Base-by-base conservation (phyloP, 2,113 vertebrate genomes). In the Corythoichthys haematopterus region DNA sequence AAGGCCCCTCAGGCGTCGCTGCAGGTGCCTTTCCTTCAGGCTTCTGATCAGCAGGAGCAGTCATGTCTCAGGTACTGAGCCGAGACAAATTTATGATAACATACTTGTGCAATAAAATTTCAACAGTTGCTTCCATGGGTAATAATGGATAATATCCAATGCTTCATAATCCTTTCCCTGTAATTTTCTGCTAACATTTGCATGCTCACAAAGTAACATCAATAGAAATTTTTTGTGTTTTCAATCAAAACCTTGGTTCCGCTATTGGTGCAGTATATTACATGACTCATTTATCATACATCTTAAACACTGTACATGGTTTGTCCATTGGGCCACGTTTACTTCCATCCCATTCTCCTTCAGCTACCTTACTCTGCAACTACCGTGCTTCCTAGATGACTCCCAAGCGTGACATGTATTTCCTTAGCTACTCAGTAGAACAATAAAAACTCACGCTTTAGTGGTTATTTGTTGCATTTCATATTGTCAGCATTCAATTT, bases 11-110 rank as follows among this genome's bases (percentile, higher is more conserved):
- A 87, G 75, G 75, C 48, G 13, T 76, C 70, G 8, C 86, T 73
- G 33, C 91, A 90, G 3, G 71, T 88, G 0, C 46, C 85, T 43
- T 94, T 91, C 80, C 79, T 90, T 65, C 94, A 94, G 50, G 66
- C 86, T 14, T 82, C 92, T 1, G 90, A 91, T 67, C 92, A 91
- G 0, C 83, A 88, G 1, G 94, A 94, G 53, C 92, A 89, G 75
- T 90, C 94, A 0, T 92, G 91, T 76, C 95, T 95, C 93, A 96
- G 96, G 96, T 98, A 94, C 20, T 40, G 28, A 11, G 53, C 20
- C 28, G 3, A 55, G 28, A 55, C 9, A 52, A 46, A 15, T 48
- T 65, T 4, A 38, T 40, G 56, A 40, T 68, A 37, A 58, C 33
- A 6, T 16, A 48, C 13, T 9, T 6, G 14, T 48, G 61, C 28